Evolutionary conservation across 2,797 vertebrate genomes (phyloP).

Genomic region (Mus spretus): DNA sequence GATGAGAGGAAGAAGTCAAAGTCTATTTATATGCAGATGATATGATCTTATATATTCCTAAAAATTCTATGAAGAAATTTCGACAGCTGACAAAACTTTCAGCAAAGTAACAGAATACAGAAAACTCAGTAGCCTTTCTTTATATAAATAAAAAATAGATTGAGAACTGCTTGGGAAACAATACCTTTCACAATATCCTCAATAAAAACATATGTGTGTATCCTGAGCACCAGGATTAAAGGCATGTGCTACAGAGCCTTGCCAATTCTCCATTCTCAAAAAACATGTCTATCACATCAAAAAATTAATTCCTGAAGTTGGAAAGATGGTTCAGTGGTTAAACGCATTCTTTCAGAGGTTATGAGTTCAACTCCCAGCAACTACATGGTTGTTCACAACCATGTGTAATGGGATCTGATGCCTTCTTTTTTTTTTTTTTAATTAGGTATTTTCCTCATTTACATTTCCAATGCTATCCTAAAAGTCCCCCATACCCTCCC

Average conservation of each 20-base stretch:
- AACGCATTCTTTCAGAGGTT: no score
- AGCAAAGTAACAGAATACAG: background rate
- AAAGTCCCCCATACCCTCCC: no score
- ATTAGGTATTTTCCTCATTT: no score
- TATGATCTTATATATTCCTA: background rate
- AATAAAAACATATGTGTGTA: background rate
- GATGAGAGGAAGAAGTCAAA: background rate
- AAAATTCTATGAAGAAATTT: background rate
- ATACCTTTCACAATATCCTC: background rate
- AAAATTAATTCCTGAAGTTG: background rate
- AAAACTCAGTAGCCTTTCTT: background rate
- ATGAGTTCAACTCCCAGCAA: no score
- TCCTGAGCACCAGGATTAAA: background rate
- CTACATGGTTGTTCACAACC: no score
- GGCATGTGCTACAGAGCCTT: background rate
- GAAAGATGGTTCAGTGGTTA: no score
- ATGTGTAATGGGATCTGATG: no score
- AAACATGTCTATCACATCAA: background rate
- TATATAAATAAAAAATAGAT: background rate
- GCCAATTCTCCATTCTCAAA: background rate
- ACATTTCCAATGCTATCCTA: no score
- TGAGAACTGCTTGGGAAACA: background rate
- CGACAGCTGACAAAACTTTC: background rate
- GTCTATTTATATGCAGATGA: background rate
- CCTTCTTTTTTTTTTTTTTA: no score